Evolutionary conservation across 2,888 invertebrate species (phyloP).

Genomic region (Abscondita cerata): DNA sequence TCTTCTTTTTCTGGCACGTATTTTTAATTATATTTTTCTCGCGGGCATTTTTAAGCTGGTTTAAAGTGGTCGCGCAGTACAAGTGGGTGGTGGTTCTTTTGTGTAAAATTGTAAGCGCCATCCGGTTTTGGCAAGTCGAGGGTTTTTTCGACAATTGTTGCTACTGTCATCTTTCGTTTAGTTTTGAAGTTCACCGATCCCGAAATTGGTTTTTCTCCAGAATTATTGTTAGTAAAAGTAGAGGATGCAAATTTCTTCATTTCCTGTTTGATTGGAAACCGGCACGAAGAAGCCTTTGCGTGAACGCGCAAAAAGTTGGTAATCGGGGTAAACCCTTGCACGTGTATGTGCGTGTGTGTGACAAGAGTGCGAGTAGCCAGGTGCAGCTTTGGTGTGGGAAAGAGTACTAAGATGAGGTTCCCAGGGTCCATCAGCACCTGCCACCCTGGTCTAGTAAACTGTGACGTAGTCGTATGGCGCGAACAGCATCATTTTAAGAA

Average conservation of each 20-base stretch:
- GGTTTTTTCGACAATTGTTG: too few relatives aligned
- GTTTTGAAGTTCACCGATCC: too few relatives aligned
- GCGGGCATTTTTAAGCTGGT: not conserved
- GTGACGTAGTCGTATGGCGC: conserved; percentile 37
- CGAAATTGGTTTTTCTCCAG: too few relatives aligned
- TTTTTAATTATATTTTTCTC: conserved; percentile 10
- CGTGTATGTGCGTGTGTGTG: conserved; percentile 47
- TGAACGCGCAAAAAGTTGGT: conserved; percentile 24
- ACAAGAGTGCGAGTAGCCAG: conserved; percentile 43
- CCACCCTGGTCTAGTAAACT: conserved; percentile 37
- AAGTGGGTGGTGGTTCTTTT: too few relatives aligned
- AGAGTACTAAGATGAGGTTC: conserved; percentile 43
- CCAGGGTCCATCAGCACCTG: conserved; percentile 48
- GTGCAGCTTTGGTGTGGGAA: conserved; percentile 49
- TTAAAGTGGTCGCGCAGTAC: too few relatives aligned
- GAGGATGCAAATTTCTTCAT: too few relatives aligned
- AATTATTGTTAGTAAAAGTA: too few relatives aligned
- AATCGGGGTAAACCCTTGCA: conserved; percentile 42
- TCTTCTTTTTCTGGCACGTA: conserved; percentile 6
- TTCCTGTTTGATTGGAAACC: too few relatives aligned
- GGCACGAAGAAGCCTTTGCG: not conserved
- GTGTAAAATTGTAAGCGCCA: too few relatives aligned
- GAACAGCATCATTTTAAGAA: conserved; percentile 32
- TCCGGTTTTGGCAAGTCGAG: too few relatives aligned
- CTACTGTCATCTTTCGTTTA: too few relatives aligned